A percentile compares a stretch with the other conserved stretches of the same genome.
These are phyloP conservation scores for Plagodis dolabraria DNA, from an alignment of 2,888 invertebrate genomes.

Conservation along the genomic window DNA sequence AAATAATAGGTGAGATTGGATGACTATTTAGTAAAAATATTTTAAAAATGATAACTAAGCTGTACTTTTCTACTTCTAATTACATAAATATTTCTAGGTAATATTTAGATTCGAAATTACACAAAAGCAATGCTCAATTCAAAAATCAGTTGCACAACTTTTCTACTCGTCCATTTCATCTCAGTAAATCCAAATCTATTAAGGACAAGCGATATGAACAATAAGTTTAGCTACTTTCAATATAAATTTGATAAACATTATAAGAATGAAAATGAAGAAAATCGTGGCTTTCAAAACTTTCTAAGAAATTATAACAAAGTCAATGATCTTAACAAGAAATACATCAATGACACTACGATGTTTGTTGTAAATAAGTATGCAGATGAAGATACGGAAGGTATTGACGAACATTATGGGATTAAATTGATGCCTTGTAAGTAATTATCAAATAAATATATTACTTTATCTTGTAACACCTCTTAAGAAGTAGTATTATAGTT, in stretches of 20 bases:
- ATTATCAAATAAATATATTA: neutral
- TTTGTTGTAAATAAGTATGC: constrained; percentile 59
- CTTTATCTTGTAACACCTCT: too few species aligned
- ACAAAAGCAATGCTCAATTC: neutral
- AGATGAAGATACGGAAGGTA: constrained; percentile 51
- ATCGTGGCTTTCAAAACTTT: constrained; percentile 51
- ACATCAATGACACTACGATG: constrained; percentile 37
- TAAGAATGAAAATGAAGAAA: constrained; percentile 40
- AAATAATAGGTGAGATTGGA: too few species aligned
- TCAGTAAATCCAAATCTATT: neutral
- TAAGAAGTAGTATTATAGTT: too few species aligned
- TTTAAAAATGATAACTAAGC: too few species aligned
- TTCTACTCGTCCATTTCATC: neutral
- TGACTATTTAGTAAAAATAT: too few species aligned
- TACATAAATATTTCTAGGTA: too few species aligned
- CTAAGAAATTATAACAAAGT: constrained; percentile 52
- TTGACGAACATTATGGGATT: constrained; percentile 54
- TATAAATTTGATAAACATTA: constrained; percentile 54
- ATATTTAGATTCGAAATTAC: too few species aligned
- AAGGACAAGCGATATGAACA: neutral
- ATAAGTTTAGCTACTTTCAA: constrained; percentile 33
- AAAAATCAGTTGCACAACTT: neutral
- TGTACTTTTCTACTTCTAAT: too few species aligned
- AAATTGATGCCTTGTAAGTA: constrained; percentile 59
- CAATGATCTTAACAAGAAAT: constrained; percentile 48